Evolutionary conservation across 1,140 invertebrate species (phyloP).

Genomic region (Oreohelix idahoensis): DNA sequence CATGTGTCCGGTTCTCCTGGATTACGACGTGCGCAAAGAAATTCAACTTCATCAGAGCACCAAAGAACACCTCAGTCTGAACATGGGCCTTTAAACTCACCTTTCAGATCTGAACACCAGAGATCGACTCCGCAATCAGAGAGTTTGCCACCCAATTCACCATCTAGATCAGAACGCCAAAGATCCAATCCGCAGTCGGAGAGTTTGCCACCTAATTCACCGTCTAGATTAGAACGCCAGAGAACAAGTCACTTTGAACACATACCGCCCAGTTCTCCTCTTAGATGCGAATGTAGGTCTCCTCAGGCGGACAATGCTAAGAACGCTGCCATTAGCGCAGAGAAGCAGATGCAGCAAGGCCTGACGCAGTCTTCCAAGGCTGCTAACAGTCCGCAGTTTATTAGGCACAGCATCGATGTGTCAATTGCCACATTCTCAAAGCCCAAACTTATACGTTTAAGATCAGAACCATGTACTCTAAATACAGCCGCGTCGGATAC

Average conservation of each 20-base stretch:
- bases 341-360: neutral
- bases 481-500: neutral
- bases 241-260: neutral
- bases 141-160: neutral
- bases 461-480: constrained; percentile 34
- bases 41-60: constrained; percentile 1
- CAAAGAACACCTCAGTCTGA: constrained; percentile 27
- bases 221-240: constrained; percentile 4
- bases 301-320: constrained; percentile 24
- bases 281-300: constrained; percentile 2
- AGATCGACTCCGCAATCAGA: constrained; percentile 22
- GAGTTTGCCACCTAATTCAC: constrained; percentile 12
- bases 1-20: constrained; percentile 25
- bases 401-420: constrained; percentile 16
- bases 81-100: constrained; percentile 3
- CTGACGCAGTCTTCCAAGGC: neutral
- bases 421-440: constrained; percentile 20
- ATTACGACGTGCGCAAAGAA: constrained; percentile 22
- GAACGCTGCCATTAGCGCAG: constrained; percentile 20
- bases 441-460: constrained; percentile 31
- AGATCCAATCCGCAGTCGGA: constrained; percentile 25
- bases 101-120: constrained; percentile 18
- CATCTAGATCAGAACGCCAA: neutral
- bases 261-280: neutral
- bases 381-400: neutral